Evolutionary conservation across 2,888 invertebrate species (phyloP).

Genomic region (Xanthostigma xanthostigma): DNA sequence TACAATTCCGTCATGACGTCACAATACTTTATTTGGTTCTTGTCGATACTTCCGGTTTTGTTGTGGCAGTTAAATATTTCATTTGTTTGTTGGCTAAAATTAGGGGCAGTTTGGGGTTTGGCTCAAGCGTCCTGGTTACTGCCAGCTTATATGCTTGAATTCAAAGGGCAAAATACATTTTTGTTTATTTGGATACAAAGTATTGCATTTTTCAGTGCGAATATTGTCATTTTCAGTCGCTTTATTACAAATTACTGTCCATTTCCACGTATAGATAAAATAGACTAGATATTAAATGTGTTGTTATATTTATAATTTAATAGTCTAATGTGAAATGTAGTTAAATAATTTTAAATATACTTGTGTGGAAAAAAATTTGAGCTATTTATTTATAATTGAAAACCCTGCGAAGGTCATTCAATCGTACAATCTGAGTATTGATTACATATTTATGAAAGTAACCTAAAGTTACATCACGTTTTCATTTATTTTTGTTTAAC

Average conservation of each 20-base stretch:
- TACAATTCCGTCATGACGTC: conserved; percentile 95
- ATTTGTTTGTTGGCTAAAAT: conserved; percentile 30
- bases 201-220: conserved; percentile 68
- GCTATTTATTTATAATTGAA: no score
- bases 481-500: no score
- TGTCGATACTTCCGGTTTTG: conserved; percentile 74
- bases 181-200: conserved; percentile 72
- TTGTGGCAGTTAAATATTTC: conserved; percentile 51
- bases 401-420: no score
- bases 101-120: conserved; percentile 44
- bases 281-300: neutral
- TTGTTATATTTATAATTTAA: neutral
- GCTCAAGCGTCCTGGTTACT: conserved; percentile 79
- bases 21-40: conserved; percentile 94
- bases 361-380: no score
- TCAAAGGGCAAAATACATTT: conserved; percentile 70
- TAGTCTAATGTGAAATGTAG: no score
- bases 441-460: no score
- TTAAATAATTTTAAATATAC: no score
- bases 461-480: no score
- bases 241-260: conserved; percentile 33
- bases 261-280: neutral
- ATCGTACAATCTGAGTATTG: no score
- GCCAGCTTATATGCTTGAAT: conserved; percentile 86
- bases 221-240: conserved; percentile 52